Evolutionary conservation across 2,888 invertebrate genomes (phyloP).

Genomic region (Deroplatys truncata): DNA sequence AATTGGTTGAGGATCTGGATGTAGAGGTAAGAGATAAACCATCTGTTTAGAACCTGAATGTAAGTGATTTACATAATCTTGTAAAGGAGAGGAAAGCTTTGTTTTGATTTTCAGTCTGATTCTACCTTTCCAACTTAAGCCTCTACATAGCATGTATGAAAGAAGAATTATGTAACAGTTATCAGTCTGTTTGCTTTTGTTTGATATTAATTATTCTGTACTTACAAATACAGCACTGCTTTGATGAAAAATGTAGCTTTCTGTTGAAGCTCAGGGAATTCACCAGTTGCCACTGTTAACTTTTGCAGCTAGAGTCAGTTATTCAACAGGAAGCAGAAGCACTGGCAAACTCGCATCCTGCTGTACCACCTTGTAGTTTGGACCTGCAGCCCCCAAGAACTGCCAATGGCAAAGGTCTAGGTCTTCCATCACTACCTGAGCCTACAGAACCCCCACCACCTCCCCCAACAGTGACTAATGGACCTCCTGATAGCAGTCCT

Average conservation of each 20-base stretch:
- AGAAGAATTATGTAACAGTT: too few species aligned
- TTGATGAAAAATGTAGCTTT: background rate
- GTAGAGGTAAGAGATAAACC: constrained; percentile 56
- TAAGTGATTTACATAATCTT: too few species aligned
- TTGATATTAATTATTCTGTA: too few species aligned
- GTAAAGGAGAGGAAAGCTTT: too few species aligned
- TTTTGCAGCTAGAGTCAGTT: constrained; percentile 54
- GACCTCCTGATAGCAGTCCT: constrained; percentile 38
- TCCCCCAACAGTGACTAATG: constrained; percentile 44
- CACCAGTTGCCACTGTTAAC: background rate
- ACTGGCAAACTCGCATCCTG: constrained; percentile 44
- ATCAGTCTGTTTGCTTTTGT: too few species aligned
- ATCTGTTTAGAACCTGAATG: too few species aligned
- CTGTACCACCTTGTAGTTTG: constrained; percentile 35
- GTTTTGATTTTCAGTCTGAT: too few species aligned
- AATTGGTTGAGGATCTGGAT: constrained; percentile 75
- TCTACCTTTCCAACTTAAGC: too few species aligned
- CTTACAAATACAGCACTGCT: too few species aligned
- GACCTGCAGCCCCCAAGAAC: constrained; percentile 35
- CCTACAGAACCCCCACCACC: constrained; percentile 73
- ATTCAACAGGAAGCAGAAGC: constrained; percentile 59
- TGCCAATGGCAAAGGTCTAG: constrained; percentile 41
- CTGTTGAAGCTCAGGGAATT: background rate
- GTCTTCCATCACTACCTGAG: constrained; percentile 65
- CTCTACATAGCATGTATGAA: too few species aligned